Evolutionary conservation across 2,113 vertebrate species (phyloP), one percentile per base, ranked within the genome.

Genomic region (Conger conger): DNA sequence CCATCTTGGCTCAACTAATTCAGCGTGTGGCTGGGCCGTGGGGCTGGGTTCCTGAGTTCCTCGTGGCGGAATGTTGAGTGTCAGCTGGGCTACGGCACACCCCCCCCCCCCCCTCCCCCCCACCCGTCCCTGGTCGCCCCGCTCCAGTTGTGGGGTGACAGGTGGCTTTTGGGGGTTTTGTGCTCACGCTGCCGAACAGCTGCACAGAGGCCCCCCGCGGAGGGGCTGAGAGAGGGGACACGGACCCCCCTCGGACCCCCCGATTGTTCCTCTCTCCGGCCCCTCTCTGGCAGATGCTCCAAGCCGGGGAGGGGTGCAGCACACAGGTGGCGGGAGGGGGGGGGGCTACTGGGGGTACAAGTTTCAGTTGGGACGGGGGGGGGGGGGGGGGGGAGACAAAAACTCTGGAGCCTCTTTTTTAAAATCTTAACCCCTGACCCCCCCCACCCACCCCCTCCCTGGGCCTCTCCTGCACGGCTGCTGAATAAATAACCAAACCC

Each of bases 91-190:
- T 13, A 33, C 68, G 68, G 9, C 68, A 73, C 8, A 5, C 57
- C 82, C 42, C 15, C 8, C 35, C 82, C 60, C n/a, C n/a, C 40
- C 18, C 11, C n/a, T 13, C 54, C 53, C 81, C 80, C 1, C 9
- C 20, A 40, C 17, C 18, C 2, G 4, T 17, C 36, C 36, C 36
- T 9, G 17, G n/a, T 16, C 30, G 15, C 27, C 7, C 35, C 40
- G 40, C 17, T 85, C 84, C 84, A 85, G 84, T 85, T 85, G 84
- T n/a, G 35, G 57, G 57, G 54, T 81, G 79, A 85, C 84, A 85
- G 84, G 79, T 81, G 84, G 84, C 60, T 81, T 3, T 20, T 85
- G 57, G 38, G 84, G 38, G 57, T 20, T 81, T n/a, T 76, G 84
- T 18, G 79, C 63, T 73, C 73, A 73, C 42, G 36, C 68, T 17